phyloP scores from a whole-genome alignment of 2,113 vertebrate genomes.

The Drymodes brunneopygia region DNA sequence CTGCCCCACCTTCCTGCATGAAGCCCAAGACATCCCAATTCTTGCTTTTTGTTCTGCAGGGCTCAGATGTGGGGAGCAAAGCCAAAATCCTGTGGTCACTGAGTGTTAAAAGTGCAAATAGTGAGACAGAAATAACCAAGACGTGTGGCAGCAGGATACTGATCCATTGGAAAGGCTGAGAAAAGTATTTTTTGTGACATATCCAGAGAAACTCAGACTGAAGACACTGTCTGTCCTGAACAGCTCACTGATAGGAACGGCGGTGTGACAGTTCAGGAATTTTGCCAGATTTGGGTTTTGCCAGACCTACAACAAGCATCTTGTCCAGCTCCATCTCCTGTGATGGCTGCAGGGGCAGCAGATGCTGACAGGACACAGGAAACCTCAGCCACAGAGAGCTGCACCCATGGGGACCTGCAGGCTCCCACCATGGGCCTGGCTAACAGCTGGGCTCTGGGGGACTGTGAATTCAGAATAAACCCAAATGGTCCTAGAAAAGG shows the following conservation, averaged over 20 bases:
- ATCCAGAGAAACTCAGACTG: neutral
- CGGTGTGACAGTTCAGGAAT: accelerated
- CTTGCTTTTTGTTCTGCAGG: neutral
- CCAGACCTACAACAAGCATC: neutral
- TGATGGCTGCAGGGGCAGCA: accelerated
- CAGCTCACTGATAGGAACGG: accelerated
- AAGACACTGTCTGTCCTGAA: neutral
- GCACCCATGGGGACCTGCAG: accelerated
- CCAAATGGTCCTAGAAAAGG: neutral
- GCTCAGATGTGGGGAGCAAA: neutral
- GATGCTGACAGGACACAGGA: neutral
- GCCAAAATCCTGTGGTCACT: neutral
- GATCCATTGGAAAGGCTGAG: neutral
- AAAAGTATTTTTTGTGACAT: neutral
- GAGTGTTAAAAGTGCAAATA: accelerated
- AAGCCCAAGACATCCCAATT: neutral
- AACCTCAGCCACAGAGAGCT: accelerated
- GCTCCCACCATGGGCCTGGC: neutral
- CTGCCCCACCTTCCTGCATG: accelerated
- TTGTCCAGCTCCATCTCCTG: neutral
- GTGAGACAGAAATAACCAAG: neutral
- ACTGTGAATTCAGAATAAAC: neutral
- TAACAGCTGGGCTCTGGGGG: neutral
- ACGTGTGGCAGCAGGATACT: accelerated
- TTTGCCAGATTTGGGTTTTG: neutral